A percentile compares a stretch with the other conserved stretches of the same genome.
phyloP scores from a whole-genome alignment of 1,140 invertebrate genomes.

The Ectropis grisescens region DNA sequence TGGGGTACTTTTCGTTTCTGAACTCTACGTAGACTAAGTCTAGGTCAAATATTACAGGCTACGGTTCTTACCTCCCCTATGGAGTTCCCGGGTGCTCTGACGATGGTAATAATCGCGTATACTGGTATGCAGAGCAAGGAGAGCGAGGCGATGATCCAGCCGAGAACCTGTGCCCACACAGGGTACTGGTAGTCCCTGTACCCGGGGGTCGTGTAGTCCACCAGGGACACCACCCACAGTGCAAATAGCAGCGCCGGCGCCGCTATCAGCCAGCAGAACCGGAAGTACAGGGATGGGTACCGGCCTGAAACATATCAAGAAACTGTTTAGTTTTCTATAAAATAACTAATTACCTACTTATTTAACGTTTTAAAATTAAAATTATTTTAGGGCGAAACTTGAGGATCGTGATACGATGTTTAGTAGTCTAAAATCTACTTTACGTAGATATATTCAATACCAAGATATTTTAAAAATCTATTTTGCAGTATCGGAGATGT shows the following conservation, averaged over 20 bases:
- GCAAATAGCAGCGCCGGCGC: slow-evolving; percentile 86
- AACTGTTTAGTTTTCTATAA: too few relatives aligned
- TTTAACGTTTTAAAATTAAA: too few relatives aligned
- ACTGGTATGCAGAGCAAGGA: slow-evolving; percentile 90
- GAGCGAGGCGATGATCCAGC: slow-evolving; percentile 87
- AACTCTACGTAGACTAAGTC: too few relatives aligned
- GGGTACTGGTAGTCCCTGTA: slow-evolving; percentile 87
- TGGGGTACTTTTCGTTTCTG: too few relatives aligned
- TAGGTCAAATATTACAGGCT: too few relatives aligned
- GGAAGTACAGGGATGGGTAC: slow-evolving; percentile 83
- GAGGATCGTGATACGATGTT: too few relatives aligned
- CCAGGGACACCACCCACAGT: slow-evolving; percentile 89
- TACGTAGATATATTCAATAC: too few relatives aligned
- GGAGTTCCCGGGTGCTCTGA: slow-evolving; percentile 78
- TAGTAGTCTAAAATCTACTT: too few relatives aligned
- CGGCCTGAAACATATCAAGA: slow-evolving; percentile 38
- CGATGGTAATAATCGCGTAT: slow-evolving; percentile 81
- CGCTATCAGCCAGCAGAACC: slow-evolving; percentile 87
- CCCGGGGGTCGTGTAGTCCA: slow-evolving; percentile 87
- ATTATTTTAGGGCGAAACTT: too few relatives aligned
- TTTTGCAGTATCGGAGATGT: too few relatives aligned
- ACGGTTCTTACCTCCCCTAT: slow-evolving; percentile 73
- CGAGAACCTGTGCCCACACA: slow-evolving; percentile 85
- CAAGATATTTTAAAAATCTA: too few relatives aligned
- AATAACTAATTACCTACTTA: too few relatives aligned